Percentiles rank a stretch among this genome's conserved stretches.
These are phyloP conservation scores for Eurois occulta DNA, from an alignment of 2,888 invertebrate genomes.

Conservation along the genomic window DNA sequence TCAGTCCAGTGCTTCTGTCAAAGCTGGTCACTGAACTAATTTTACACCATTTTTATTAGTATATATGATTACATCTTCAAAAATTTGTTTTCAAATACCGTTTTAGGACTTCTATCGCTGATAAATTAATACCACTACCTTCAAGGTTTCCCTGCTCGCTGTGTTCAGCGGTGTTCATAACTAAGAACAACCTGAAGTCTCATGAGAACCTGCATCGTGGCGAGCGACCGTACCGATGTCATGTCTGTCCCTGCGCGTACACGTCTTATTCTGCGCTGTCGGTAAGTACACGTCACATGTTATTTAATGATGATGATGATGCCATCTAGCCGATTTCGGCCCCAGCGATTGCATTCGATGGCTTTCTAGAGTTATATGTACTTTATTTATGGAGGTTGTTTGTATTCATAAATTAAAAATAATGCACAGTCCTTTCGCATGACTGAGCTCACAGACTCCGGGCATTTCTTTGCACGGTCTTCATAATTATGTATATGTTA, in stretches of 20 bases:
- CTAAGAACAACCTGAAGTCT: conserved; percentile 70
- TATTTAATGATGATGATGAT: no score
- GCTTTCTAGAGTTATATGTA: no score
- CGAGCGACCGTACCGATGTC: conserved; percentile 79
- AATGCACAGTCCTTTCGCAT: neutral
- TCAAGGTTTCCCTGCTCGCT: conserved; percentile 72
- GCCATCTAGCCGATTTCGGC: no score
- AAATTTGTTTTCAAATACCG: neutral
- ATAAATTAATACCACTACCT: conserved; percentile 9
- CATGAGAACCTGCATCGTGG: conserved; percentile 81
- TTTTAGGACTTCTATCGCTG: conserved; percentile 1
- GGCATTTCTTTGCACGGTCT: no score
- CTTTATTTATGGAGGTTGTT: neutral
- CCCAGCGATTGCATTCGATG: no score
- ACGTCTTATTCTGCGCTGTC: conserved; percentile 76
- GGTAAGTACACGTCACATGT: conserved; percentile 64
- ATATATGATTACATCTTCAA: neutral
- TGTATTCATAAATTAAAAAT: neutral
- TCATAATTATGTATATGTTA: no score
- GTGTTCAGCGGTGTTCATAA: conserved; percentile 78
- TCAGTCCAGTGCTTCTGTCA: neutral
- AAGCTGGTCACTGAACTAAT: neutral
- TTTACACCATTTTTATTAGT: neutral
- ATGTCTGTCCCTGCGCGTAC: conserved; percentile 77
- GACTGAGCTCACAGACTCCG: no score